Evolutionary conservation across 2,797 vertebrate genomes (phyloP), one percentile per base, ranked within the genome.

Genomic region (Menidia menidia): DNA sequence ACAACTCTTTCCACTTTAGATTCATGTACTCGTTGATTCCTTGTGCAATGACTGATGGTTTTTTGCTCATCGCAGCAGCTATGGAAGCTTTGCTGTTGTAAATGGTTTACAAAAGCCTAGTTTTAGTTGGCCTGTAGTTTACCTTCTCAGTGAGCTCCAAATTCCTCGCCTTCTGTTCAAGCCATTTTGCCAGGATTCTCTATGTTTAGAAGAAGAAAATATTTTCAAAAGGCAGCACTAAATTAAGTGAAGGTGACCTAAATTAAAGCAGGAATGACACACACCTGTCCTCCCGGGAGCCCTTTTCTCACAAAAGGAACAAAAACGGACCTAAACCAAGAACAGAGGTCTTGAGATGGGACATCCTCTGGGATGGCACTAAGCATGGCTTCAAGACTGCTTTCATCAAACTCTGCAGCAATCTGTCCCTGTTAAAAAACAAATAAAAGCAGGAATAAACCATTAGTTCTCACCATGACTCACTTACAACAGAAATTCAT

Each of bases 81-180:
- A 41, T 41, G 19, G 52, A 52, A 0, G 35, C 19, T 10, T 8
- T 14, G 16, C 4, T 48, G 35, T 33, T 15, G 2, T 30, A 18
- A 19, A 51, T 13, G 32, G 51, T 32, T 25, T 41, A 39, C 4
- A 51, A 35, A 7, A 51, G 32, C 47, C 35, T 41, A 33, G 25
- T 43, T 54, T 62, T 35, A 31, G 9, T 53, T 13, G 14, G 16
- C 3, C 58, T 58, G 54, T 1, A 63, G 10, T 54, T 90, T 92
- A 98, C 98, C 96, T 98, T 99, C 82, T 98, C 97, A 15, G 94
- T 99, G 77, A 99, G 80, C 87, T 99, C 98, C 71, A 99, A 93
- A 78, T 96, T 96, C 83, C 97, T 94, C 30, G 95, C 94, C 60
- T 94, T 91, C 80, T 96, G 95, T 69, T 99, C 97, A 39, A 99